These are phyloP conservation scores for Drosophila parabipectinata DNA, from an alignment of 1,140 invertebrate genomes.

Conservation along the genomic window DNA sequence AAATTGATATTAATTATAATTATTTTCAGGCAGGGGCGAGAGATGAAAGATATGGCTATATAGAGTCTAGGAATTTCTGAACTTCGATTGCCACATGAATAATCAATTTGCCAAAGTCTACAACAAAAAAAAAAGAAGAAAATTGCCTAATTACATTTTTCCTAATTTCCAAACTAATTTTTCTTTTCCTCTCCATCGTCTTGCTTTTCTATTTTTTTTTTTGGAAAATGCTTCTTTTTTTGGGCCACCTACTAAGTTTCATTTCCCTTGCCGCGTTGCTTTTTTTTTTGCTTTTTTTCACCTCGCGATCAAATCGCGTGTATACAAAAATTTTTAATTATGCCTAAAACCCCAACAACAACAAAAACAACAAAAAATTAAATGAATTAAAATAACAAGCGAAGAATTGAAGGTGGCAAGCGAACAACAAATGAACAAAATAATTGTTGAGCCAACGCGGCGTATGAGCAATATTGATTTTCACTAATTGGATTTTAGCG, in stretches of 20 bases:
- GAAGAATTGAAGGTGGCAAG: constrained; percentile 9
- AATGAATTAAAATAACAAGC: constrained; percentile 1
- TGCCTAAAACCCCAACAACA: constrained; percentile 22
- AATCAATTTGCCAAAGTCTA: constrained; percentile 50
- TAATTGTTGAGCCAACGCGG: constrained; percentile 63
- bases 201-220: too few species aligned
- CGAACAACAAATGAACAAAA: constrained; percentile 59
- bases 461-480: constrained; percentile 80
- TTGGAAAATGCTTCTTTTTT: background rate
- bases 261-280: background rate
- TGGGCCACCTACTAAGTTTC: constrained; percentile 4
- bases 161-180: background rate
- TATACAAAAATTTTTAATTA: constrained; percentile 65
- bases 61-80: constrained; percentile 29
- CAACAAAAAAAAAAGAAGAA: background rate
- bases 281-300: background rate
- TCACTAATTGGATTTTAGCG: constrained; percentile 75
- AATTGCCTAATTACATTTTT: constrained; percentile 36
- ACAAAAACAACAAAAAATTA: constrained; percentile 5
- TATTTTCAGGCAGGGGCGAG: constrained; percentile 11
- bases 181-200: background rate
- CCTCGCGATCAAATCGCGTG: constrained; percentile 23
- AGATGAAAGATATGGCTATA: constrained; percentile 41
- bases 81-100: constrained; percentile 60
- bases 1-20: constrained; percentile 80